Evolutionary conservation across 2,797 vertebrate genomes (phyloP).

Genomic region (Enteromius paludinosus): DNA sequence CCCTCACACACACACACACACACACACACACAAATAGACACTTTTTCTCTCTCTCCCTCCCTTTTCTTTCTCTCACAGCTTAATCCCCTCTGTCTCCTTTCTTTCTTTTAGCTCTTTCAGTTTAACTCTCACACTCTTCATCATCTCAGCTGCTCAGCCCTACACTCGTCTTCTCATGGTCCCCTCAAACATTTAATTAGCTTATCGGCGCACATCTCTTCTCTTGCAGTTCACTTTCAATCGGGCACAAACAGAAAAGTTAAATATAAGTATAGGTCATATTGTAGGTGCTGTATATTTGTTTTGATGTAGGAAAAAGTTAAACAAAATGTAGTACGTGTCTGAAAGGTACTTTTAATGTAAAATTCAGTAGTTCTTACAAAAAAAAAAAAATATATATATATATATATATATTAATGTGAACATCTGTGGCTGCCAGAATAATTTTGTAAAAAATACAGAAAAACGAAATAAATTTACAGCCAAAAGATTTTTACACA

Average conservation of each 20-base stretch:
- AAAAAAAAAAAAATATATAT: no score
- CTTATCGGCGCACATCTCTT: not conserved
- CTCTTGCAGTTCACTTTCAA: not conserved
- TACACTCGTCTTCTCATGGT: conserved; percentile 21
- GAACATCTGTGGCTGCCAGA: no score
- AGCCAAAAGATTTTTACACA: no score
- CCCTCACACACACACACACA: conserved; percentile 6
- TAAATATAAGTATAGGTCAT: not conserved
- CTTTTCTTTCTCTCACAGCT: conserved; percentile 32
- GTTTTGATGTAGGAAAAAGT: not conserved
- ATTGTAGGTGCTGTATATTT: not conserved
- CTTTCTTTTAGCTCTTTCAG: conserved; percentile 68
- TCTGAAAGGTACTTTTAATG: not conserved
- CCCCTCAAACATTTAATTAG: conserved; percentile 21
- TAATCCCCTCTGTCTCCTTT: conserved; percentile 30
- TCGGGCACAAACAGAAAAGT: not conserved
- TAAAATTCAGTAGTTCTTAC: not conserved
- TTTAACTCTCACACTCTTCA: conserved; percentile 63
- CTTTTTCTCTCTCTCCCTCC: conserved; percentile 39
- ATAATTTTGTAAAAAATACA: no score
- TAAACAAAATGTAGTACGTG: not conserved
- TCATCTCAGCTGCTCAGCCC: conserved; percentile 5
- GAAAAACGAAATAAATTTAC: no score
- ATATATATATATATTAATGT: no score
- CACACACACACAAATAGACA: not conserved